phyloP scores from a whole-genome alignment of 2,888 invertebrate species.

The Baronia brevicornis region DNA sequence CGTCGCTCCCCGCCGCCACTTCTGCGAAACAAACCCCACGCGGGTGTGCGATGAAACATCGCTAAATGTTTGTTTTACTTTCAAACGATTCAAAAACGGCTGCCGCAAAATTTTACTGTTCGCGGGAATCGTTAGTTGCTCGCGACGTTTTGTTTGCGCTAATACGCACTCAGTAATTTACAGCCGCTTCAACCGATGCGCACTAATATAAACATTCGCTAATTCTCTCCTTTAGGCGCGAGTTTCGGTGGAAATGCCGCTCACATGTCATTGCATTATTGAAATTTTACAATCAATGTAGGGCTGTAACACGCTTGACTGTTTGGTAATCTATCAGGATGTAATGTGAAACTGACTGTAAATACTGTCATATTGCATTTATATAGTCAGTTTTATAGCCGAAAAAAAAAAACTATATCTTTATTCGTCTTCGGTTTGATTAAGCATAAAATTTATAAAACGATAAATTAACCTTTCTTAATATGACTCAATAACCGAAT shows the following conservation, averaged over 20 bases:
- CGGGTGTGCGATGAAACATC: slow-evolving; percentile 63
- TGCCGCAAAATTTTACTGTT: slow-evolving; percentile 59
- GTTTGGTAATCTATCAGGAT: too few relatives aligned
- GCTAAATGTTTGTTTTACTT: slow-evolving; percentile 64
- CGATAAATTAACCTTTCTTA: too few relatives aligned
- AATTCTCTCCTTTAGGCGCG: too few relatives aligned
- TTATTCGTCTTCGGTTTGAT: too few relatives aligned
- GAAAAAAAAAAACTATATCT: too few relatives aligned
- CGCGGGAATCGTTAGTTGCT: slow-evolving; percentile 44
- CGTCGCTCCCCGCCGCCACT: slow-evolving; percentile 30
- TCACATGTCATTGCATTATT: too few relatives aligned
- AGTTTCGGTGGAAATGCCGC: too few relatives aligned
- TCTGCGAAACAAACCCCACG: slow-evolving; percentile 50
- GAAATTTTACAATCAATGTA: slow-evolving; percentile 37
- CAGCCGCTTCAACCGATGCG: slow-evolving; percentile 43
- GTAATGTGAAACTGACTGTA: too few relatives aligned
- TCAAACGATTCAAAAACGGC: slow-evolving; percentile 57
- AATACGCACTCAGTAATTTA: slow-evolving; percentile 46
- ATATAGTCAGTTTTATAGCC: too few relatives aligned
- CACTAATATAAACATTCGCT: slow-evolving; percentile 10
- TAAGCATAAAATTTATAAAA: too few relatives aligned
- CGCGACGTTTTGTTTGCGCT: slow-evolving; percentile 58
- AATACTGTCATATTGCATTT: too few relatives aligned
- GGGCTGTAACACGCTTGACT: slow-evolving; percentile 22
- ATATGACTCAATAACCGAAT: too few relatives aligned